A percentile compares a stretch with the other conserved stretches of the same genome.
These are phyloP conservation scores for Eupithecia pulchellata DNA, from an alignment of 2,888 invertebrate genomes.

Conservation along the genomic window DNA sequence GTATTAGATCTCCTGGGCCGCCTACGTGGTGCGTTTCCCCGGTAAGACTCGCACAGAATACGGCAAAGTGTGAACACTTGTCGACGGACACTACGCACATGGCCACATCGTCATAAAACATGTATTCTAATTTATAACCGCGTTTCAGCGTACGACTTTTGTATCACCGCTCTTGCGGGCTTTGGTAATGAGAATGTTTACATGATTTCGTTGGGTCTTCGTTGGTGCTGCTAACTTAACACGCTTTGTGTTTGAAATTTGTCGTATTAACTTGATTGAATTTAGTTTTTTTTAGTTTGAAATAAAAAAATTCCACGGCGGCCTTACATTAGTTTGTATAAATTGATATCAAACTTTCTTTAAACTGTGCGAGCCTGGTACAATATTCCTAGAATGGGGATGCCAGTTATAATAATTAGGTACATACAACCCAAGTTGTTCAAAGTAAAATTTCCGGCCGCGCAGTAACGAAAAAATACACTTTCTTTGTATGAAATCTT, in stretches of 20 bases:
- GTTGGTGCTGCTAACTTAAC: constrained; percentile 3
- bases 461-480: no score
- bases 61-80: constrained; percentile 30
- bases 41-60: constrained; percentile 21
- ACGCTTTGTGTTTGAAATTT: constrained; percentile 2
- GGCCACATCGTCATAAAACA: constrained; percentile 76
- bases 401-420: no score
- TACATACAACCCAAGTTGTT: no score
- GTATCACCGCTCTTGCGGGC: constrained; percentile 16
- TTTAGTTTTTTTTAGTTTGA: no score
- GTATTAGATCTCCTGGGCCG: constrained; percentile 17
- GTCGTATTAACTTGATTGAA: background rate
- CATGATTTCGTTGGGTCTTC: constrained; percentile 12
- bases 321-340: no score
- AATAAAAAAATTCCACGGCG: no score
- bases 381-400: background rate
- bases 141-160: constrained; percentile 32
- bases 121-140: constrained; percentile 53
- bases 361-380: background rate
- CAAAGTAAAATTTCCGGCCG: no score
- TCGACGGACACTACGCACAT: constrained; percentile 73
- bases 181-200: constrained; percentile 27
- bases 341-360: no score
- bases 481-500: background rate
- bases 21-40: constrained; percentile 23